Evolutionary conservation across 2,888 invertebrate genomes (phyloP), one percentile per base, ranked within the genome.

Genomic region (Bembecia ichneumoniformis): DNA sequence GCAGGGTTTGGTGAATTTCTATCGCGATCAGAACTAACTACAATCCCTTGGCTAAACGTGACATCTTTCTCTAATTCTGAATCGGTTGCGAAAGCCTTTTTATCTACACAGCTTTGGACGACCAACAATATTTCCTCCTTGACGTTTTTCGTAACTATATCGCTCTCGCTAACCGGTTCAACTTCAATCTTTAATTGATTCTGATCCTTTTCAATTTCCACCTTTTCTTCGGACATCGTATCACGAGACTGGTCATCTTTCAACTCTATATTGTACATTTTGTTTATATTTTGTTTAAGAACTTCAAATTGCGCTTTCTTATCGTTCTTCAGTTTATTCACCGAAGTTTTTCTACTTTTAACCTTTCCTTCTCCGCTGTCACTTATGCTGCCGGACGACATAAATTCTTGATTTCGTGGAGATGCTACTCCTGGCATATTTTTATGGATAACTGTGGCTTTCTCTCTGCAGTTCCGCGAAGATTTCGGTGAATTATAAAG

Each of bases 171-270:
- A 0, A 63, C 58, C 20, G 55, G 68, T 57, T 80, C 73, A 7
- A 79, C 62, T 64, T 78, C 76, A 1, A 78, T 64, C 51, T 61
- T 52, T 1, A 78, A 55, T 17, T 72, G 20, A 56, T 74, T 71
- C 9, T 28, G 28, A 28, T 28, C 28, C 5, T 28, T 28, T 20
- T 56, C 56, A 10, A 15, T 44, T 16, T 4, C 17, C 3, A 16
- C 11, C 13, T 13, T 44, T 3, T 44, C 11, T 15, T 14, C 11
- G 7, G 15, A 44, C 7, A 13, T 15, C 17, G 15, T 15, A 3
- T n/a, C n/a, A 11, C 10, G 44, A 2, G 13, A 11, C 7, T 5
- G 10, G 2, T 63, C 51, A 2, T 63, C 58, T 1, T 62, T 47
- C 5, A 17, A 20, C 14, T 44, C 46, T 13, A 65, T 51, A 47